These are phyloP conservation scores for Hafferia zeledoni DNA, from an alignment of 2,797 vertebrate species.

Conservation along the genomic window DNA sequence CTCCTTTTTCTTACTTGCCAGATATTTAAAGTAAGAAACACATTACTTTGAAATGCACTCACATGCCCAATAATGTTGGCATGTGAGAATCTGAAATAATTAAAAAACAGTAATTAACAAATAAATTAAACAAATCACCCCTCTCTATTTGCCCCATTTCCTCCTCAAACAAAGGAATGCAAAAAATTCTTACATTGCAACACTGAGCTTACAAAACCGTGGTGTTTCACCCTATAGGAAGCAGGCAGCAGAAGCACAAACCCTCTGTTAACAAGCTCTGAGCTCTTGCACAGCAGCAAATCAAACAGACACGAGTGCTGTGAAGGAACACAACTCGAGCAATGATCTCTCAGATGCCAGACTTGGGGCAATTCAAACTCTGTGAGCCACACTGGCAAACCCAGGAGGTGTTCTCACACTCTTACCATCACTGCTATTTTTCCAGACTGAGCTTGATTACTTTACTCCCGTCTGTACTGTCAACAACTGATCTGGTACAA, in stretches of 20 bases:
- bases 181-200: background rate
- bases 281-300: background rate
- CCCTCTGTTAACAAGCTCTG: background rate
- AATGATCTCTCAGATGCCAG: background rate
- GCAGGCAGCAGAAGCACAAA: background rate
- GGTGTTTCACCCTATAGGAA: background rate
- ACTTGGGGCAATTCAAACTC: background rate
- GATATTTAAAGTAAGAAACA: accelerated
- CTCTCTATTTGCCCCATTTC: background rate
- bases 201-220: background rate
- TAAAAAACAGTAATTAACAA: background rate
- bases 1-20: background rate
- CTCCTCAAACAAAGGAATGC: background rate
- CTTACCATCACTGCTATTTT: background rate
- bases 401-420: background rate
- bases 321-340: background rate
- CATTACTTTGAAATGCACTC: background rate
- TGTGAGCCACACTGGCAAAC: background rate
- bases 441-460: background rate
- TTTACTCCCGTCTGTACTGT: accelerated
- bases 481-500: background rate
- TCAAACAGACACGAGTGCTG: background rate
- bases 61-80: background rate
- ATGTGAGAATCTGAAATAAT: background rate
- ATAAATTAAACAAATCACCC: background rate